Percentiles rank a stretch among this genome's conserved stretches.
These are phyloP conservation scores for Amphiprion ocellaris DNA, from an alignment of 2,113 vertebrate species.

Conservation along the genomic window DNA sequence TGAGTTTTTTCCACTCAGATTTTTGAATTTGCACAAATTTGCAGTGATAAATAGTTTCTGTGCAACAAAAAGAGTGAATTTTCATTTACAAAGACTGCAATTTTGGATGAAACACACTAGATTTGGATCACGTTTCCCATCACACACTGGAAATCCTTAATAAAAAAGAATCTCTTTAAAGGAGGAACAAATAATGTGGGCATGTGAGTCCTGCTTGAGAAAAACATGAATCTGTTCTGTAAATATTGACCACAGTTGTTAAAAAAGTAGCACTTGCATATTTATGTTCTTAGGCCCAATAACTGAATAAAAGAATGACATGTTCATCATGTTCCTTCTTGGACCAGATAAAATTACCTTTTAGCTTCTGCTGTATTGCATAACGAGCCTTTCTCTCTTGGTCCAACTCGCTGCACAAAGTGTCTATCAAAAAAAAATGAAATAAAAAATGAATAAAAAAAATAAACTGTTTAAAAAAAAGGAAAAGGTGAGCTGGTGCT, in stretches of 20 bases:
- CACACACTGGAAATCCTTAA: not conserved
- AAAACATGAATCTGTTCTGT: constrained; percentile 1
- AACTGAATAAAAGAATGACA: not conserved
- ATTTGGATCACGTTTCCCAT: not conserved
- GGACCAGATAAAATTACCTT: constrained; percentile 87
- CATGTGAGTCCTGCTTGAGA: constrained; percentile 9
- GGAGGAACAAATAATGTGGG: not conserved
- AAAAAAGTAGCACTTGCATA: constrained; percentile 85
- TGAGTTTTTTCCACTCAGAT: no score
- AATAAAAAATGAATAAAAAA: constrained; percentile 7
- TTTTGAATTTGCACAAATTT: no score
- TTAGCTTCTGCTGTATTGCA: constrained; percentile 96
- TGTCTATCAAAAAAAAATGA: constrained; percentile 84
- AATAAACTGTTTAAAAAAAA: constrained; percentile 29
- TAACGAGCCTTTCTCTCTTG: constrained; percentile 94
- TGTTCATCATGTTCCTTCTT: constrained; percentile 22
- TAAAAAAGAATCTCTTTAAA: not conserved
- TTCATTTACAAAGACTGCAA: no score
- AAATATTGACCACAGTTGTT: constrained; percentile 14
- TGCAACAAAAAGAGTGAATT: no score
- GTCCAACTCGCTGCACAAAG: constrained; percentile 94
- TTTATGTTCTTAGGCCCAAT: constrained; percentile 54
- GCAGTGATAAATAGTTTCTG: no score
- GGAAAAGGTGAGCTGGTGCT: constrained; percentile 35
- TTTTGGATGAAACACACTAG: no score